Conservation (phyloP, 2,113 vertebrate species). For the Pardalotus punctatus region DNA sequence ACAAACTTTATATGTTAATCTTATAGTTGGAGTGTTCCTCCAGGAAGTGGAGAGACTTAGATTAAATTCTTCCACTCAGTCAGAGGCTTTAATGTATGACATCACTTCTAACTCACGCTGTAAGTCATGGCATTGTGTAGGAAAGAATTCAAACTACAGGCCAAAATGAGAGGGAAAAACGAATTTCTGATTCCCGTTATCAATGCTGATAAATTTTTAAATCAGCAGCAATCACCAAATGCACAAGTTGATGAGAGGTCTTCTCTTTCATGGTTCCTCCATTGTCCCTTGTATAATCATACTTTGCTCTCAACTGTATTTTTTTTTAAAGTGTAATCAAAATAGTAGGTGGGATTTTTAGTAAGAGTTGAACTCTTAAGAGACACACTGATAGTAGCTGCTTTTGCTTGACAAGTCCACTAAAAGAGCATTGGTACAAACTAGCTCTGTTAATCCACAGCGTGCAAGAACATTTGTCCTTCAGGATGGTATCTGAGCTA, state of each 20-base stretch:
- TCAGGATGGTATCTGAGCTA: neutral
- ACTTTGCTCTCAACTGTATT: neutral
- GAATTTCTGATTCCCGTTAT: neutral
- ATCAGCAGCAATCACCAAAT: neutral
- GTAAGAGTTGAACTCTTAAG: neutral
- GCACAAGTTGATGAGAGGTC: neutral
- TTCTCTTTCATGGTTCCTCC: neutral
- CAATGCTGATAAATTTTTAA: neutral
- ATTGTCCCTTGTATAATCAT: neutral
- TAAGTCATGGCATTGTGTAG: neutral
- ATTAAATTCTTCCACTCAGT: neutral
- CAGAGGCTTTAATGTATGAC: neutral
- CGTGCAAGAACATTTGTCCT: neutral
- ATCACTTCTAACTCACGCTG: neutral
- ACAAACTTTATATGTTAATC: neutral
- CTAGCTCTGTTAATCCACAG: neutral
- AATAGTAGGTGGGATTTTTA: neutral
- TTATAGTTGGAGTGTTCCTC: neutral
- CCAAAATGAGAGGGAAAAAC: neutral
- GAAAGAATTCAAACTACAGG: neutral
- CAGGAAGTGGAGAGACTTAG: neutral
- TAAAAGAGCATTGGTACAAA: neutral
- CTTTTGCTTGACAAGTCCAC: neutral
- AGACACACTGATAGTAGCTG: neutral
- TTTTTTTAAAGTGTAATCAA: neutral